Evolutionary conservation across 2,113 vertebrate species (phyloP).

Genomic region (Lophura nycthemera): DNA sequence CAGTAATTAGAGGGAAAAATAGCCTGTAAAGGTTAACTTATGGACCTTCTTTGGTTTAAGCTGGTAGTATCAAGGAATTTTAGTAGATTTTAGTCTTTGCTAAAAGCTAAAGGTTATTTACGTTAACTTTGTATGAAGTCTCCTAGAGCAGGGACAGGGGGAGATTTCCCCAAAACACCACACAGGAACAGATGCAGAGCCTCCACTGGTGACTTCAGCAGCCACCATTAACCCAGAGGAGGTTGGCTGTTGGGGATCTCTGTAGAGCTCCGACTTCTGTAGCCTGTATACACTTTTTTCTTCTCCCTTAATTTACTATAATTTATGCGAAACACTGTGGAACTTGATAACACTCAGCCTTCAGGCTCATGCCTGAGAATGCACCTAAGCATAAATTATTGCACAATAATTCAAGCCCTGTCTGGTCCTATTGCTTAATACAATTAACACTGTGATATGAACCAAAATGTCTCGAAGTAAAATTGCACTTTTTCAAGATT

Average conservation of each 20-base stretch:
- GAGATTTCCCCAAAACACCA: neutral
- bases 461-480: slow-evolving; percentile 50
- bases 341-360: slow-evolving; percentile 15
- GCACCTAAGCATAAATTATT: slow-evolving; percentile 59
- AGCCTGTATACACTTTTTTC: neutral
- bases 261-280: neutral
- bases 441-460: slow-evolving; percentile 55
- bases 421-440: slow-evolving; percentile 53
- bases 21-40: neutral
- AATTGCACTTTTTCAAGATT: slow-evolving; percentile 39
- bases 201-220: neutral
- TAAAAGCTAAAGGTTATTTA: neutral
- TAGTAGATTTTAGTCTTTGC: neutral
- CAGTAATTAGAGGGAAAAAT: neutral
- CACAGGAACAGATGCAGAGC: neutral
- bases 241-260: neutral
- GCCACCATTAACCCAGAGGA: neutral
- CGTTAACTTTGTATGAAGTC: neutral
- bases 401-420: slow-evolving; percentile 57
- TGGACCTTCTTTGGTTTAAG: neutral
- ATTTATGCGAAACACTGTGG: slow-evolving; percentile 14
- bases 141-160: too few species aligned
- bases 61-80: neutral
- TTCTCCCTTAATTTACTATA: neutral
- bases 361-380: slow-evolving; percentile 28